Evolutionary conservation across 1,140 invertebrate genomes (phyloP).

Genomic region (Zaprionus davidi): DNA sequence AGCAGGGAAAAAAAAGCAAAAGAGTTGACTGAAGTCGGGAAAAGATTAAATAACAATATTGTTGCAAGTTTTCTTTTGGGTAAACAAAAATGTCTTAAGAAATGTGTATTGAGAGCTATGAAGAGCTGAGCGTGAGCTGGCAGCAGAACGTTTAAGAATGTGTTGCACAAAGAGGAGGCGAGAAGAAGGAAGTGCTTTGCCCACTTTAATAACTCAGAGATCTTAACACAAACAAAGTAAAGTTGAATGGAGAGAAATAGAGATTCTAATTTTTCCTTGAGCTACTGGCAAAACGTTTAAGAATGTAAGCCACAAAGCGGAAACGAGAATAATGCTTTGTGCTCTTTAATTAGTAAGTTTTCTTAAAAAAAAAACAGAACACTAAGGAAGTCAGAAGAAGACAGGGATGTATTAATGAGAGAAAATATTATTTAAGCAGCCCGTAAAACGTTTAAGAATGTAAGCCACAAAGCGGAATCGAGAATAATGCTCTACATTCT

Average conservation of each 20-base stretch:
- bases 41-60: slow-evolving; percentile 6
- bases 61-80: neutral
- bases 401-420: too few relatives aligned
- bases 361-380: too few relatives aligned
- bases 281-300: neutral
- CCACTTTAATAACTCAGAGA: too few relatives aligned
- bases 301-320: neutral
- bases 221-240: too few relatives aligned
- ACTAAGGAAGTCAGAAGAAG: too few relatives aligned
- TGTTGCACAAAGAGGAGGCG: neutral
- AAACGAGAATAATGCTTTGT: neutral
- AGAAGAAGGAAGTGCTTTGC: too few relatives aligned
- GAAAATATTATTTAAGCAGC: too few relatives aligned
- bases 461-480: neutral
- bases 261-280: neutral
- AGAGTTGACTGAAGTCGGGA: slow-evolving; percentile 2
- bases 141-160: neutral
- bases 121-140: neutral
- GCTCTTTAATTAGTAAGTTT: too few relatives aligned
- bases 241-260: too few relatives aligned
- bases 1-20: neutral
- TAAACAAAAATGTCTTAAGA: neutral
- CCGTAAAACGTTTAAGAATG: too few relatives aligned
- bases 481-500: too few relatives aligned
- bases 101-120: neutral